Base-by-base conservation (phyloP, 2,113 vertebrate species). In the Nycticorax nycticorax region DNA sequence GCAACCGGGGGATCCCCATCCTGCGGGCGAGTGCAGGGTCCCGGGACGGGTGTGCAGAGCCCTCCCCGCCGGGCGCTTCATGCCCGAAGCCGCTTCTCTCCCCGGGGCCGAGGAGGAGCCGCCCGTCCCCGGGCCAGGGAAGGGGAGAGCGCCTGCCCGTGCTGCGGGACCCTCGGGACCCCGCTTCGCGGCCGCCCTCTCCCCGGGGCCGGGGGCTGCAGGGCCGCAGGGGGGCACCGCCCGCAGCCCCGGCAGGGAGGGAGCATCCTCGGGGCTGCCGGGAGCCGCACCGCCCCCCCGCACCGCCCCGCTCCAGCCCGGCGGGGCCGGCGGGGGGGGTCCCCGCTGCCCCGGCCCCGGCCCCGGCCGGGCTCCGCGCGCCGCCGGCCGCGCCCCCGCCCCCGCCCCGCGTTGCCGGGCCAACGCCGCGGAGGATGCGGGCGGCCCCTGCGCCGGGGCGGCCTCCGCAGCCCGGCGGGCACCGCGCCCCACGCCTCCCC, bases 401-500 rank as follows among this genome's bases (percentile, higher is more conserved):
- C 72, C 63, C 59, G 67, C 79, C 52, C 64, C 21, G 55, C 91
- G 96, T 97, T 95, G 94, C 96, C 94, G 69, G 69, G 96, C 87
- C 97, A 91, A 97, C 96, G 89, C 72, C 37, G 91, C 92, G 95
- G 89, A 81, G 92, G 96, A 87, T 94, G 96, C 91, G 47, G 53
- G 77, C 56, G 52, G 89, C 80, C 89, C 80, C 93, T 78, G 96
- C 94, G 94, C 75, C 60, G 37, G 50, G 75, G 81, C 74, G 20
- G 95, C 78, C 89, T 69, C 82, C 64, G 94, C 90, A 85, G 79
- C 86, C 57, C 48, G 68, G 55, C 82, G 88, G 86, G 82, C 74
- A 73, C 80, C 76, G 69, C 16, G 84, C 84, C 66, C 80, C 63
- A n/a, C 56, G 30, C 76, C 57, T 27, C 84, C 22, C 92, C 78